Conservation (phyloP, 2,888 invertebrate species). For the Disparrhopalites patrizii region DNA sequence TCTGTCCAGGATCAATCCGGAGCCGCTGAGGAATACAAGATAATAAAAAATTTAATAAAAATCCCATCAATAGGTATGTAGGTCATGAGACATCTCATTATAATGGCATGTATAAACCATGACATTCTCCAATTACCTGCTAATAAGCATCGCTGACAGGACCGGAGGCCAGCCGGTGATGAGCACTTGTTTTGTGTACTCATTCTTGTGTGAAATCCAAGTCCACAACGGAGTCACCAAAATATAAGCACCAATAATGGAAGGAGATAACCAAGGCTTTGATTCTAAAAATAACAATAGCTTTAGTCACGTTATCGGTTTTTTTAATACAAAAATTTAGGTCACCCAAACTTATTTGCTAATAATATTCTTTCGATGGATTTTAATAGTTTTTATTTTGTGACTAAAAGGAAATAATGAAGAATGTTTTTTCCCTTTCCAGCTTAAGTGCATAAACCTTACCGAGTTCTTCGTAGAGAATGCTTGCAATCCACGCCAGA, state of each 20-base stretch:
- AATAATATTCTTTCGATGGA: too few species aligned
- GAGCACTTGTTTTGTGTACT: slow-evolving; percentile 66
- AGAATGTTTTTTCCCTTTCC: too few species aligned
- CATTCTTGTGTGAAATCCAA: slow-evolving; percentile 66
- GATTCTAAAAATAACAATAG: slow-evolving; percentile 50
- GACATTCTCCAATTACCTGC: slow-evolving; percentile 58
- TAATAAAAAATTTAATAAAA: not conserved
- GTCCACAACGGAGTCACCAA: slow-evolving; percentile 68
- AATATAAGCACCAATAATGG: slow-evolving; percentile 62
- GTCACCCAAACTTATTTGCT: too few species aligned
- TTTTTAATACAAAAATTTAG: too few species aligned
- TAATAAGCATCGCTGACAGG: slow-evolving; percentile 73
- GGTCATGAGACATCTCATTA: too few species aligned
- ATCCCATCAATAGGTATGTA: too few species aligned
- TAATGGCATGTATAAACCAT: too few species aligned
- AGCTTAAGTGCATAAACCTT: too few species aligned
- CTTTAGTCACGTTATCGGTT: too few species aligned
- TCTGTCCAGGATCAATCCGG: slow-evolving; percentile 68
- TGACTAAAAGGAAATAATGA: too few species aligned
- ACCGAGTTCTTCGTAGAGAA: slow-evolving; percentile 59
- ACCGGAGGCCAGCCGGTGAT: slow-evolving; percentile 74
- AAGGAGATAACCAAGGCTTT: slow-evolving; percentile 63
- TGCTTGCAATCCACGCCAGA: slow-evolving; percentile 59
- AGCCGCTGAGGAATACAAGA: slow-evolving; percentile 55
- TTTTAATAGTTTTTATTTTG: too few species aligned